A percentile compares a stretch with the other conserved stretches of the same genome.
phyloP scores from a whole-genome alignment of 2,113 vertebrate genomes.

The Tricholaema leucomelas region DNA sequence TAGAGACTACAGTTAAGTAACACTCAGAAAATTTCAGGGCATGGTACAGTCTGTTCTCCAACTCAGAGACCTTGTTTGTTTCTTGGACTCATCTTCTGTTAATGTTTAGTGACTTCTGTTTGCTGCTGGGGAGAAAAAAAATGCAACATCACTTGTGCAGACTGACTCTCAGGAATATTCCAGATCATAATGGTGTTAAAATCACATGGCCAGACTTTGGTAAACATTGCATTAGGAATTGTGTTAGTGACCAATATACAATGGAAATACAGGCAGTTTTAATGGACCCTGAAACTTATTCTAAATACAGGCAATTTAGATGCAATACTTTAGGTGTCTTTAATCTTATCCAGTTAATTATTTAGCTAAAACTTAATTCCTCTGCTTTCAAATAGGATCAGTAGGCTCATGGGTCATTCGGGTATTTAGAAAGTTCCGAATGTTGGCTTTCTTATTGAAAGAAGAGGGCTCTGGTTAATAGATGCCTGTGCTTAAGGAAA shows the following conservation, averaged over 20 bases:
- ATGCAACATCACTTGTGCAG: neutral
- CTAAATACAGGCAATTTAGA: neutral
- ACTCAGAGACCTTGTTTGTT: neutral
- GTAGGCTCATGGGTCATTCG: neutral
- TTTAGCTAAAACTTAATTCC: neutral
- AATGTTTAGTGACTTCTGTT: neutral
- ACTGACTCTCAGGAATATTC: neutral
- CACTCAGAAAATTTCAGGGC: neutral
- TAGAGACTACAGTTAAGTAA: neutral
- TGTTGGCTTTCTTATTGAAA: neutral
- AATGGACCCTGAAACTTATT: neutral
- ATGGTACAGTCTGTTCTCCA: rapidly evolving
- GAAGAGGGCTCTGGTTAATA: neutral
- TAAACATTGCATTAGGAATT: neutral
- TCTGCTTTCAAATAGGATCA: neutral
- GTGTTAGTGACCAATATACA: neutral
- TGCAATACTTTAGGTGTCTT: neutral
- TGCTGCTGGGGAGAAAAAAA: neutral
- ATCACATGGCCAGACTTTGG: neutral
- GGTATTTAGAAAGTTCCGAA: neutral
- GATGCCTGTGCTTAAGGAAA: neutral
- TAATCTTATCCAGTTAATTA: neutral
- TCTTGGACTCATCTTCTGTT: neutral
- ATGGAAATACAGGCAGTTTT: neutral
- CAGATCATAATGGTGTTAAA: neutral